Evolutionary conservation across 2,113 vertebrate species (phyloP).

Genomic region (Phoenicopterus ruber): DNA sequence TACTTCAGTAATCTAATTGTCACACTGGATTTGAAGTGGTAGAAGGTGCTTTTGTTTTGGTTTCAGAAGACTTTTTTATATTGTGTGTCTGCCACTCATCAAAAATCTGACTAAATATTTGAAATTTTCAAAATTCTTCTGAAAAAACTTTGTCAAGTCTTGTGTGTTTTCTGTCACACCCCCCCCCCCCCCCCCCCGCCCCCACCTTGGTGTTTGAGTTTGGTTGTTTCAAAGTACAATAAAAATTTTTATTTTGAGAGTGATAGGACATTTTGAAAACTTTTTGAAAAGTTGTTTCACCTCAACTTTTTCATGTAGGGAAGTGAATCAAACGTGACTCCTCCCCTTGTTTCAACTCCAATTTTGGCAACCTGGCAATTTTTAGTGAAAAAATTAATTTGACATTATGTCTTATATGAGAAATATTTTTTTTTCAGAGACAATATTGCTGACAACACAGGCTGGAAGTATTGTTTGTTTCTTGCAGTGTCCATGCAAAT

Average conservation of each 20-base stretch:
- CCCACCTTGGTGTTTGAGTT: not conserved
- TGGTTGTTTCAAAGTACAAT: not conserved
- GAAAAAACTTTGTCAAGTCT: not conserved
- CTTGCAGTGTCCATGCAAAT: not conserved
- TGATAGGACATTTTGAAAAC: not conserved
- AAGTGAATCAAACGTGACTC: not conserved
- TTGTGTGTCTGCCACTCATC: not conserved
- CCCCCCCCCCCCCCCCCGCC: no score
- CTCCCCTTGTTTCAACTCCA: not conserved
- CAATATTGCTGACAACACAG: not conserved
- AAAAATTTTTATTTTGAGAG: not conserved
- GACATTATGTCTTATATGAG: not conserved
- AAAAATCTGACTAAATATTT: not conserved
- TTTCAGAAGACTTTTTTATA: not conserved
- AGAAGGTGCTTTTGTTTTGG: not conserved
- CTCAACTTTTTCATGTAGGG: not conserved
- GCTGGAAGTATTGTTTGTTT: not conserved
- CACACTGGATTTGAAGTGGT: not conserved
- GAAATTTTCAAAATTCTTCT: not conserved
- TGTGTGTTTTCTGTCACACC: not conserved
- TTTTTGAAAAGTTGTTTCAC: not conserved
- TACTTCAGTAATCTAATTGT: not conserved
- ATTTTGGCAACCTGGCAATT: not conserved
- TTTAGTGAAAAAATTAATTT: not conserved
- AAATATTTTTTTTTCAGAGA: not conserved